Conservation (phyloP, 2,113 vertebrate species). For the Gymnarchus niloticus region DNA sequence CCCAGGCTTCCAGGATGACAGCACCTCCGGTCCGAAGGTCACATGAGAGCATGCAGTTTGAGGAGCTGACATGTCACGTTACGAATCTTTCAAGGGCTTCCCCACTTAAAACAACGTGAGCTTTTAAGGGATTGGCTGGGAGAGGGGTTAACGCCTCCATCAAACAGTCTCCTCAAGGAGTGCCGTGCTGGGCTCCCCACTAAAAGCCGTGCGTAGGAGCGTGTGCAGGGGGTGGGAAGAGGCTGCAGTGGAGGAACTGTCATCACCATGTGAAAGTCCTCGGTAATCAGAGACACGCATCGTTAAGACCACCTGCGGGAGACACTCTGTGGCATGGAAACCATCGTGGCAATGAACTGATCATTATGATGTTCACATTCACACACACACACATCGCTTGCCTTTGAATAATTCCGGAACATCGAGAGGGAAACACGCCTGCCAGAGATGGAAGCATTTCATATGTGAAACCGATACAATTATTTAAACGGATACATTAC, state of each 20-base stretch:
- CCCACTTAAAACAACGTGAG: too few species aligned
- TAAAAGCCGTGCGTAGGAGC: background rate
- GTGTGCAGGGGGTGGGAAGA: background rate
- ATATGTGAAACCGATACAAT: background rate
- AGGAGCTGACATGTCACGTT: background rate
- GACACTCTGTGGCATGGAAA: background rate
- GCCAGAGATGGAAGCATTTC: background rate
- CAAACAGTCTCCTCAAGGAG: too few species aligned
- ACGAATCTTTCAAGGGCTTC: too few species aligned
- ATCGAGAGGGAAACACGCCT: background rate
- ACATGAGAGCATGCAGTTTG: background rate
- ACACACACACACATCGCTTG: background rate
- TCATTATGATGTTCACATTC: background rate
- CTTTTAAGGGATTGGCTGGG: too few species aligned
- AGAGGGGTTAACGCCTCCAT: too few species aligned
- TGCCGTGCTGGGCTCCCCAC: background rate
- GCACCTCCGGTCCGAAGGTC: background rate
- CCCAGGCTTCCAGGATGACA: background rate
- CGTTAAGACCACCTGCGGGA: background rate
- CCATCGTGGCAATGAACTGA: background rate
- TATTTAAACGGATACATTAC: constrained; percentile 4
- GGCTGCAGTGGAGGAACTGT: background rate
- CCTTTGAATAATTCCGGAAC: background rate
- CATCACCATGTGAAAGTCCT: background rate
- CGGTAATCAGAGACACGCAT: background rate